Conservation (phyloP, 2,888 invertebrate species). For the Ectobius pallidus region DNA sequence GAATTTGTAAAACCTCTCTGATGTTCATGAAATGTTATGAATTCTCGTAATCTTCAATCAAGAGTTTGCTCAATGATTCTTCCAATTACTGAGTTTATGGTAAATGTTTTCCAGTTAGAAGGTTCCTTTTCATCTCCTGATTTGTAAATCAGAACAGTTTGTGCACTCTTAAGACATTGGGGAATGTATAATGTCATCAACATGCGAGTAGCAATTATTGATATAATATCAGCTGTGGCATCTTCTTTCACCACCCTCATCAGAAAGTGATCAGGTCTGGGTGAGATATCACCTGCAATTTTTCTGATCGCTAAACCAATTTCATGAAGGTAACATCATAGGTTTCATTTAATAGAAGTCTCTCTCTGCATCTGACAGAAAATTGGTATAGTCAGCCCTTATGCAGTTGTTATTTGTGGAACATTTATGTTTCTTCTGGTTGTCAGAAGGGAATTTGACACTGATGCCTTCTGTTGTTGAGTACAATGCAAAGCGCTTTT, state of each 20-base stretch:
- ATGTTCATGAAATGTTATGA: not conserved
- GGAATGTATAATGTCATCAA: not conserved
- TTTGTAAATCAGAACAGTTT: not conserved
- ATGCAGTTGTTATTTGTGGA: not conserved
- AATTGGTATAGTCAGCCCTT: not conserved
- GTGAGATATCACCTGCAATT: not conserved
- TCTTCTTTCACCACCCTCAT: not conserved
- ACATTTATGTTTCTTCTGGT: not conserved
- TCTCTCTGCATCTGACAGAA: not conserved
- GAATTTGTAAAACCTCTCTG: not conserved
- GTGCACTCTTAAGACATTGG: not conserved
- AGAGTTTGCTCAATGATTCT: not conserved
- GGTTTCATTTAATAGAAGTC: not conserved
- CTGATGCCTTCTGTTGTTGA: not conserved
- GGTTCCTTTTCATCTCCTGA: not conserved
- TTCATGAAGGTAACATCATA: not conserved
- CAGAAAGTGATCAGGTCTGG: not conserved
- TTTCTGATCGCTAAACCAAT: not conserved
- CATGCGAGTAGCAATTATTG: not conserved
- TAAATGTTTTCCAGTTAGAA: not conserved
- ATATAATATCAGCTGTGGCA: not conserved
- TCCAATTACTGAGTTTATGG: not conserved
- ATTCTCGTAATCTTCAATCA: not conserved
- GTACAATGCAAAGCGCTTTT: not conserved
- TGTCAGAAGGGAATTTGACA: not conserved